Base-by-base conservation (phyloP, 2,888 invertebrate species). In the Stictocephala bisonia region DNA sequence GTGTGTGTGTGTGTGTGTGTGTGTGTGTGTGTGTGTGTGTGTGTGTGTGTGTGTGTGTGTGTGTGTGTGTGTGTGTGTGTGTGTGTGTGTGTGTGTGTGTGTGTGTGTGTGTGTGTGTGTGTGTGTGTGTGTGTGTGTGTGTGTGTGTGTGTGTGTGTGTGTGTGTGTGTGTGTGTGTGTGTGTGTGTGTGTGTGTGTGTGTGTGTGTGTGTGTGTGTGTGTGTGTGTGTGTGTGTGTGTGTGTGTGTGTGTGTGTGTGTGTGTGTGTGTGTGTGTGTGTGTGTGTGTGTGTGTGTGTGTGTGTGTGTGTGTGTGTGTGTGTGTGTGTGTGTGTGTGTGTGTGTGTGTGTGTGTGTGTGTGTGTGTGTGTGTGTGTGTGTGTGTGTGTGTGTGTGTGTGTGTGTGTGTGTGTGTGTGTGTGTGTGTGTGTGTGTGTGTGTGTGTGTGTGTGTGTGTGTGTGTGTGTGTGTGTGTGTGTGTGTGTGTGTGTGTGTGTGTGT, bases 351-450 rank as follows among this genome's bases (percentile, higher is more conserved):
- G 20, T 51, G 51, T 51, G 20, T 51, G 51, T 51, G 20, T 24
- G 53, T 22, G 26, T 53, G 53, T 53, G 26, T 53, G 53, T n/a
- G 15, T 29, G 56, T 56, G 15, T 56, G 56, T 56, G 29, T n/a
- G 53, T 26, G 53, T 53, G 53, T 56, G 56, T 56, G 31, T 29
- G 31, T 26, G 53, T 29, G 2, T 56, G 56, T 56, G 31, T 56
- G 56, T 29, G n/a, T 56, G 56, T 56, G 31, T 56, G 56, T 29
- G n/a, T 29, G 56, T 56, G 31, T 56, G 56, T 29, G n/a, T 29
- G 56, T 51, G 51, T 51, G 51, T 51, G 51, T 51, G 51, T 51
- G 51, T 51, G 51, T 51, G 51, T 51, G 51, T 51, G 51, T 51
- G 51, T 51, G 51, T 51, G 51, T 51, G 51, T 51, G 51, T 51